Evolutionary conservation across 1,140 invertebrate genomes (phyloP).

Genomic region (Acyrthosiphon pisum): DNA sequence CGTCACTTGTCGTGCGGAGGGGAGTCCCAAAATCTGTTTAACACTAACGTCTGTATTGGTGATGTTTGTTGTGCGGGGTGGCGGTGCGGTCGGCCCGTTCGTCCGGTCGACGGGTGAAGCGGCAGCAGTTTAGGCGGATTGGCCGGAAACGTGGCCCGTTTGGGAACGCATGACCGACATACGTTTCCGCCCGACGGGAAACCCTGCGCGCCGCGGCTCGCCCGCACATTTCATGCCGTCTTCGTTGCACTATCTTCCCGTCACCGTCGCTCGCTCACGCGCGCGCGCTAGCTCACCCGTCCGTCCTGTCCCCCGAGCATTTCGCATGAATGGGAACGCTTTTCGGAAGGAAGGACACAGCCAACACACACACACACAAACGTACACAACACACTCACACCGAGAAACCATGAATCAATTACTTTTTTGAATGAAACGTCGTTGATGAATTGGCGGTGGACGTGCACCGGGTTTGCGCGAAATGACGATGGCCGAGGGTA

Average conservation of each 20-base stretch:
- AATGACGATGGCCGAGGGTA: conserved; percentile 76
- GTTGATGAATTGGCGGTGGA: conserved; percentile 57
- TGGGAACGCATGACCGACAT: conserved; percentile 56
- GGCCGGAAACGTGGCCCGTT: conserved; percentile 47
- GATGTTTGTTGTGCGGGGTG: neutral
- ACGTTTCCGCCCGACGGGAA: conserved; percentile 57
- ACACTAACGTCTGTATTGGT: neutral
- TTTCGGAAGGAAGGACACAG: conserved; percentile 57
- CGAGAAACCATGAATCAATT: conserved; percentile 55
- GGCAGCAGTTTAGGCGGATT: conserved; percentile 27
- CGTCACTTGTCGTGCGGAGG: neutral
- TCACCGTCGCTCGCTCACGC: conserved; percentile 11
- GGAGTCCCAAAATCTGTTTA: neutral
- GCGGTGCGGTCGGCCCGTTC: neutral
- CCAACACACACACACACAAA: neutral
- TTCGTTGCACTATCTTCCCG: neutral
- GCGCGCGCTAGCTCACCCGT: conserved; percentile 26
- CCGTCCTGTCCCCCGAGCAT: conserved; percentile 50
- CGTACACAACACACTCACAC: neutral
- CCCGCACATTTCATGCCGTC: neutral
- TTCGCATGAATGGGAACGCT: conserved; percentile 57
- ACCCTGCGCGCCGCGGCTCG: conserved; percentile 8
- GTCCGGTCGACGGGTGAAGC: neutral
- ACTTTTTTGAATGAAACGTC: conserved; percentile 57
- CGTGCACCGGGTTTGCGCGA: conserved; percentile 56